Percentiles rank a stretch among this genome's conserved stretches.
Evolutionary conservation across 2,113 vertebrate species (phyloP).

Genomic region (Abramis brama): DNA sequence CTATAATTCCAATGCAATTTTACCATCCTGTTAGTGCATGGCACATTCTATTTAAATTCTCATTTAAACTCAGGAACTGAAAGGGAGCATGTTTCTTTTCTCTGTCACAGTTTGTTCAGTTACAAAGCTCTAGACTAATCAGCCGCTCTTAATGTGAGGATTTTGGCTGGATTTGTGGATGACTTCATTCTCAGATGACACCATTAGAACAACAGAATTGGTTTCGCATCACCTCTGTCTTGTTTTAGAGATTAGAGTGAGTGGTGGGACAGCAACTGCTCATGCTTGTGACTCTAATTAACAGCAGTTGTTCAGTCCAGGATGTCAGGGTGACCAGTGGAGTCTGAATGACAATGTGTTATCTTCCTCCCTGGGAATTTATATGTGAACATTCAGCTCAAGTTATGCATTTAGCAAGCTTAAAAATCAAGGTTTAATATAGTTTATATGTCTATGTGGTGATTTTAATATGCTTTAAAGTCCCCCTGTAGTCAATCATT

Average conservation of each 20-base stretch:
- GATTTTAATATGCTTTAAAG: too few relatives aligned
- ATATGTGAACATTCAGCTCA: neutral
- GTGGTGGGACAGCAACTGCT: constrained; percentile 13
- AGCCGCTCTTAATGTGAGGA: neutral
- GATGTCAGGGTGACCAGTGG: neutral
- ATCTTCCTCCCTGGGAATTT: neutral
- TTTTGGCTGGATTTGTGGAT: neutral
- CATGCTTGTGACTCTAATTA: constrained; percentile 33
- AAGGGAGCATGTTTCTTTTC: neutral
- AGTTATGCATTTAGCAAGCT: neutral
- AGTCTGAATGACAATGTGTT: neutral
- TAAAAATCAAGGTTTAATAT: too few relatives aligned
- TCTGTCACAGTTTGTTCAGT: neutral
- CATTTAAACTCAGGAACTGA: neutral
- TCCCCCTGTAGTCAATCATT: too few relatives aligned
- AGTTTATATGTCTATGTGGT: too few relatives aligned
- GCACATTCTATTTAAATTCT: too few relatives aligned
- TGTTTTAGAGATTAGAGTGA: constrained; percentile 37
- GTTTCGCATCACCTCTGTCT: constrained; percentile 6
- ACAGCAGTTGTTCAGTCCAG: constrained; percentile 1
- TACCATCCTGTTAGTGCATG: too few relatives aligned
- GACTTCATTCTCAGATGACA: constrained; percentile 30
- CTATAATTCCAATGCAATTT: too few relatives aligned
- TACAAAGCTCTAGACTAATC: neutral
- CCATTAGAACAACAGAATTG: neutral